Evolutionary conservation across 1,140 invertebrate species (phyloP).

Genomic region (Papilio dardanus): DNA sequence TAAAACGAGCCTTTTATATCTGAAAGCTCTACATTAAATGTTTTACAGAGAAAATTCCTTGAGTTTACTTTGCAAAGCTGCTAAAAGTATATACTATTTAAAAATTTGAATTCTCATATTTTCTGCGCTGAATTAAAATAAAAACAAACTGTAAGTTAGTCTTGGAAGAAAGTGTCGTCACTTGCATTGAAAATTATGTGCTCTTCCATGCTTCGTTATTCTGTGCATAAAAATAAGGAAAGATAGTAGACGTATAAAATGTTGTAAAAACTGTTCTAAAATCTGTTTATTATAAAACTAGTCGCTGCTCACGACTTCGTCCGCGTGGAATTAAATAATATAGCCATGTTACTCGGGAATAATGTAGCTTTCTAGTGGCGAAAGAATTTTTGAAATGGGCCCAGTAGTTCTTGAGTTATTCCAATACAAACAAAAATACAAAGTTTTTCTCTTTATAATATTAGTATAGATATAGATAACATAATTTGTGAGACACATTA

Average conservation of each 20-base stretch:
- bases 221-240: neutral
- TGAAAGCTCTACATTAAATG: neutral
- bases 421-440: too few relatives aligned
- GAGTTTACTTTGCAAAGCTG: neutral
- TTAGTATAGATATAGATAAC: neutral
- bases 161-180: neutral
- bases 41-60: neutral
- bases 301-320: too few relatives aligned
- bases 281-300: neutral
- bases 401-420: too few relatives aligned
- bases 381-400: too few relatives aligned
- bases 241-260: neutral
- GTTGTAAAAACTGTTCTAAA: neutral
- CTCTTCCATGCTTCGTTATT: neutral
- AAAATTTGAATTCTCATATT: neutral
- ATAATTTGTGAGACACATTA: neutral
- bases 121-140: neutral
- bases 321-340: too few relatives aligned
- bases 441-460: neutral
- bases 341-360: too few relatives aligned
- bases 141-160: constrained; percentile 7
- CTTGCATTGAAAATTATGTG: neutral
- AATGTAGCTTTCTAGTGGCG: too few relatives aligned
- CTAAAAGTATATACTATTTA: neutral
- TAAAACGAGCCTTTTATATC: neutral